Evolutionary conservation across 2,888 invertebrate species (phyloP), one percentile per base, ranked within the genome.

Genomic region (Helicoverpa assulta): DNA sequence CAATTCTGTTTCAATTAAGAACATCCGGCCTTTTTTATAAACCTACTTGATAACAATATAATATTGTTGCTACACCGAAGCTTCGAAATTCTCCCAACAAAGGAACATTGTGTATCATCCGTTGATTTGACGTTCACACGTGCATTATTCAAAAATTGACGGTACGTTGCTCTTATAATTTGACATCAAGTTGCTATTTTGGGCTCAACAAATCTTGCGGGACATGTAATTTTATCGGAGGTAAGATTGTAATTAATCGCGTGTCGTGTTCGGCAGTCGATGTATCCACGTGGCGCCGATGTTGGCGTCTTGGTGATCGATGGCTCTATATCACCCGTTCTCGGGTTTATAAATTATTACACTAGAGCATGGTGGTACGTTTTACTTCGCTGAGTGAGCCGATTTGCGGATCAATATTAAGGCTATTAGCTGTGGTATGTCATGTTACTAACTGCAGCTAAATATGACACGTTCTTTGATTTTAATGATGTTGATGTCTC

Each of bases 191-290:
- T 21, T 37, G 21, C 18, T 51, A 51, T 57, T 7, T 54, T 5
- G 10, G 18, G 53, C 26, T 55, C 43, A 55, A 69, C 54, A 43
- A 63, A 69, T 59, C 54, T 59, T 59, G 10, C 12, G 21, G n/a
- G 21, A 26, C 50, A 29, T 37, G 51, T 52, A 55, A 63, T 75
- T 68, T 60, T 60, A 63, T 54, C 19, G 12, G 14, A 37, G 29
- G 26, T 65, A 50, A 72, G 55, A 54, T 26, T 40, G 29, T 61
- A 57, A 77, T 79, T 74, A 64, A 74, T 79, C 37, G 80, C 51
- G 51, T 64, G 37, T 65, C 64, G 52, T 60, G 59, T 76, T 80
- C 40, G 57, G 56, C 47, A 33, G 43, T 73, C 60, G 51, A 58
- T 65, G 53, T 67, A 64, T 50, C 52, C 52, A 63, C 47, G 58